Evolutionary conservation across 2,888 invertebrate species (phyloP).

Genomic region (Augochlorella aurata): DNA sequence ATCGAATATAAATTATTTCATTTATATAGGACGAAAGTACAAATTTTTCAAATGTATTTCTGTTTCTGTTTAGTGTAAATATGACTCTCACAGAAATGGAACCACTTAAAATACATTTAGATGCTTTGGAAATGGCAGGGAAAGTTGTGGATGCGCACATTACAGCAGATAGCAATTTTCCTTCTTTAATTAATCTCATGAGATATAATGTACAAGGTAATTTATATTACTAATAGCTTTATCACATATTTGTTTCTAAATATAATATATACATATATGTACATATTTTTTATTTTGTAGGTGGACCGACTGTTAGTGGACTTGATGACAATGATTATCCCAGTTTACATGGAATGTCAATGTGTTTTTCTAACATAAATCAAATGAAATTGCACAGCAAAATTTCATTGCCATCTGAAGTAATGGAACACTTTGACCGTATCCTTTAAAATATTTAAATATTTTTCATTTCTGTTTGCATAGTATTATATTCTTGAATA

Average conservation of each 20-base stretch:
- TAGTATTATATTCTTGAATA: constrained; percentile 21
- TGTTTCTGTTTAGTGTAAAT: constrained; percentile 20
- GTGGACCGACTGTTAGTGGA: constrained; percentile 93
- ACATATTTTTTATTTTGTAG: constrained; percentile 78
- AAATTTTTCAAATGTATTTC: constrained; percentile 6
- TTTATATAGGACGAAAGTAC: background rate
- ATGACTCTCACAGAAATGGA: constrained; percentile 76
- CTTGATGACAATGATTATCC: constrained; percentile 96
- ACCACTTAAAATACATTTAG: constrained; percentile 82
- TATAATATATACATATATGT: background rate
- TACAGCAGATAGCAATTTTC: constrained; percentile 87
- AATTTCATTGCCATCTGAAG: constrained; percentile 95
- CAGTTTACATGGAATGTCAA: constrained; percentile 87
- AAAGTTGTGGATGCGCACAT: constrained; percentile 91
- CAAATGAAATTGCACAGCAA: constrained; percentile 92
- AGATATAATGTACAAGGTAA: constrained; percentile 82
- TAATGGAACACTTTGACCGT: constrained; percentile 97
- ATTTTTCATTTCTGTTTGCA: background rate
- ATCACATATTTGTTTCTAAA: background rate
- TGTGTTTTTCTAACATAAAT: constrained; percentile 87
- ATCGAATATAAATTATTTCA: constrained; percentile 12
- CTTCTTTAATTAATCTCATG: constrained; percentile 86
- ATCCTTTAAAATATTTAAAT: constrained; percentile 85
- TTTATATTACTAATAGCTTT: background rate
- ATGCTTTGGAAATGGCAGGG: constrained; percentile 90